Base-by-base conservation (phyloP, 1,140 invertebrate genomes). In the Orchesella cincta region DNA sequence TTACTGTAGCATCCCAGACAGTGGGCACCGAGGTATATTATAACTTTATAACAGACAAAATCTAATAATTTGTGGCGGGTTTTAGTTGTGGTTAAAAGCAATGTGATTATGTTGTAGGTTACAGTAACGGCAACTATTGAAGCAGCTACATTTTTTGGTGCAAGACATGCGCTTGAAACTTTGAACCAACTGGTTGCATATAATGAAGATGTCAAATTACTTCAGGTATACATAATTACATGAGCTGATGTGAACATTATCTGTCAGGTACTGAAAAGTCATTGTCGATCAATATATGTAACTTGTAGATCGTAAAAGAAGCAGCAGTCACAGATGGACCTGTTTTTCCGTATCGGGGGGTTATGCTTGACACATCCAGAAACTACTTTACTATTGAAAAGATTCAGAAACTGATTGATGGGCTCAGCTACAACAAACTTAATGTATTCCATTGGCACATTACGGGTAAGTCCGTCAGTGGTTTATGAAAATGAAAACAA, bases 361-460 rank as follows among this genome's bases (percentile, higher is more conserved):
- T 94, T 0, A 83, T 92, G 1, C 82, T 94, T 33, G 93, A 94
- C 81, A 93, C 92, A 0, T 88, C 92, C 0, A 88, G 93, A 33
- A 94, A 93, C 84, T 93, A 88, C 82, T 87, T 90, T 78, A 85
- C 88, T 0, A 88, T 93, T 1, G 87, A 89, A 0, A 85, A 89
- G 0, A 91, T 95, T 54, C 89, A 93, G 80, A 86, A 88, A 20
- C 93, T 92, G 0, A 87, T 95, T 52, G 92, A 93, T 81, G 93
- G 87, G 0, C 94, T 95, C 92, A 89, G 90, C 0, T 87, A 90
- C 82, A 91, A 90, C 16, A 95, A 95, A 82, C 82, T 95, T 51
- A 95, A 95, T 83, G 90, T 90, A 0, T 92, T 95, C 84, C 93
- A 95, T 81, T 94, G 93, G 93, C 93, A 95, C 81, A 92, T 95